Conservation (phyloP, 2,888 invertebrate species). For the Drosophila atripex region DNA sequence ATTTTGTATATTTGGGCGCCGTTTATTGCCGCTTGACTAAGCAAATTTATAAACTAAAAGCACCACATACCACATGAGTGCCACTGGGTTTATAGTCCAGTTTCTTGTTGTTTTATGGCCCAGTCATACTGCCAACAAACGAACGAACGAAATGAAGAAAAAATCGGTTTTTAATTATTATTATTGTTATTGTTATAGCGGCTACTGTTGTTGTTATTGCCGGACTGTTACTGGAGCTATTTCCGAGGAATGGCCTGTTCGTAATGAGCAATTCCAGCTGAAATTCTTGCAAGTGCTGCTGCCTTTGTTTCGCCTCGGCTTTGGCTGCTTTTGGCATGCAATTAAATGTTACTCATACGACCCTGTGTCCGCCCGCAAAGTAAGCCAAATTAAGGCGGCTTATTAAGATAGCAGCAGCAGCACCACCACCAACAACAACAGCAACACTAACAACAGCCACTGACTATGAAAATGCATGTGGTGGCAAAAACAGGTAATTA, state of each 20-base stretch:
- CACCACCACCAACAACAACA: not conserved
- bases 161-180: constrained; percentile 78
- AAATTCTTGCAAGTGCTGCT: constrained; percentile 66
- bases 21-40: constrained; percentile 73
- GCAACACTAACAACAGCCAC: constrained; percentile 5
- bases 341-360: constrained; percentile 79
- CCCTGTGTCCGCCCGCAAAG: constrained; percentile 74
- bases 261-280: constrained; percentile 71
- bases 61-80: constrained; percentile 10
- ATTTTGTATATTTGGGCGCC: constrained; percentile 37
- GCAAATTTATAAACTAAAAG: constrained; percentile 55
- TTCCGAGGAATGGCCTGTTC: constrained; percentile 53
- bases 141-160: constrained; percentile 42
- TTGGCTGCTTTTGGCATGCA: constrained; percentile 44
- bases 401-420: constrained; percentile 53
- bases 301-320: constrained; percentile 27
- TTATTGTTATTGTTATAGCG: constrained; percentile 63
- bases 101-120: constrained; percentile 58
- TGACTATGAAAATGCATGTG: constrained; percentile 17
- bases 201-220: constrained; percentile 28
- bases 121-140: constrained; percentile 33
- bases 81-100: constrained; percentile 69
- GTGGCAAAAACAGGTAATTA: constrained; percentile 58
- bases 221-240: constrained; percentile 27
- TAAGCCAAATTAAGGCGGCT: constrained; percentile 68